Evolutionary conservation across 1,140 invertebrate species (phyloP).

Genomic region (Apocrypta bakeri): DNA sequence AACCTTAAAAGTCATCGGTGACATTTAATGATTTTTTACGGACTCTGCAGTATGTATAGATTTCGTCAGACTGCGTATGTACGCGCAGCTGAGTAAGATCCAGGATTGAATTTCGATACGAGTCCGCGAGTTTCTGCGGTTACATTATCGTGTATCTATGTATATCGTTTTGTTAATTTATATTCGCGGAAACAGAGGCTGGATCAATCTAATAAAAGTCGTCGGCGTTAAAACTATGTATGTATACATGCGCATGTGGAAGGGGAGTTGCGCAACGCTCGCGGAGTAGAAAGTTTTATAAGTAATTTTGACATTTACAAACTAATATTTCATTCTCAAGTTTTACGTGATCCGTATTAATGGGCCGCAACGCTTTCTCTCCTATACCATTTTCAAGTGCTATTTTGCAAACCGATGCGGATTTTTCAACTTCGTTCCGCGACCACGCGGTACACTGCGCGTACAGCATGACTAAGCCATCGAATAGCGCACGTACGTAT

Average conservation of each 20-base stretch:
- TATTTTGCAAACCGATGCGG: not conserved
- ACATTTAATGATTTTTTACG: constrained; percentile 23
- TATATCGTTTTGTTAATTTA: not conserved
- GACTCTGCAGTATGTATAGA: not conserved
- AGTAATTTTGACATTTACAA: constrained; percentile 13
- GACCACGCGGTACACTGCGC: too few species aligned
- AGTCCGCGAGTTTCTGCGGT: not conserved
- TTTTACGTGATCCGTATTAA: not conserved
- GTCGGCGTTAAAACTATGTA: not conserved
- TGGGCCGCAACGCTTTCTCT: constrained; percentile 19
- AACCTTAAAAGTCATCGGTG: constrained; percentile 37
- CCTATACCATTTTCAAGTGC: not conserved
- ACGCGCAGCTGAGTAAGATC: too few species aligned
- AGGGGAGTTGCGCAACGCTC: not conserved
- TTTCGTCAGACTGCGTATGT: not conserved
- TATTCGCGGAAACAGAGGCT: not conserved
- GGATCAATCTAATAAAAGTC: constrained; percentile 23
- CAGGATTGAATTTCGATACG: not conserved
- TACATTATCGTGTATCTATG: not conserved
- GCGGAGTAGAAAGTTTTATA: constrained; percentile 26
- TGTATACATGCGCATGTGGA: too few species aligned
- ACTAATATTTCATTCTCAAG: constrained; percentile 17
- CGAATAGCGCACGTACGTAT: too few species aligned
- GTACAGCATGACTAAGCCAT: too few species aligned
- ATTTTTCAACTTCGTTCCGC: too few species aligned